phyloP scores from a whole-genome alignment of 2,888 invertebrate species.

The Smittia sp. region DNA sequence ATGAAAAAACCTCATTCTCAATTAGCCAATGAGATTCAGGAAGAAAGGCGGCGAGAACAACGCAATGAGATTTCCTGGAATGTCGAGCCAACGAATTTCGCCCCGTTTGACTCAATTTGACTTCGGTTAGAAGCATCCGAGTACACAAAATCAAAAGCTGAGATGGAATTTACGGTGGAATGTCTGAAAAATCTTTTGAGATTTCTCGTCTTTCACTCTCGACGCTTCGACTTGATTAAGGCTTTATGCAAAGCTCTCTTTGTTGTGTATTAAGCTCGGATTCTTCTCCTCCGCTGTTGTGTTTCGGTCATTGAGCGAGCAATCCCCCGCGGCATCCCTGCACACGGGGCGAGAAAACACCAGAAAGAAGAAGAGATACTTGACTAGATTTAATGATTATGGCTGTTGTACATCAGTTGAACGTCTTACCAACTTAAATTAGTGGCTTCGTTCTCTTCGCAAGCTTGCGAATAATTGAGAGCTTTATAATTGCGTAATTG shows the following conservation, averaged over 20 bases:
- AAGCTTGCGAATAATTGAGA: not conserved
- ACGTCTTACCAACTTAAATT: conserved; percentile 15
- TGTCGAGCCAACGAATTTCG: not conserved
- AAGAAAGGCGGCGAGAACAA: not conserved
- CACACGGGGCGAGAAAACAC: not conserved
- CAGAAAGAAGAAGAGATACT: not conserved
- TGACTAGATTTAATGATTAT: not conserved
- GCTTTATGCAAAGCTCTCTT: conserved; percentile 10
- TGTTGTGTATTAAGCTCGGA: not conserved
- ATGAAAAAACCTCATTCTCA: conserved; percentile 28
- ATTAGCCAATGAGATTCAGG: conserved; percentile 22
- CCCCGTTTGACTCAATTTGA: too few species aligned
- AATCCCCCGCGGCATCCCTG: not conserved
- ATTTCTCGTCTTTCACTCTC: not conserved
- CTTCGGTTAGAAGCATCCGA: not conserved
- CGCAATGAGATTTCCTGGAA: not conserved
- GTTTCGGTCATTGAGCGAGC: not conserved
- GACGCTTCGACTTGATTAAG: not conserved
- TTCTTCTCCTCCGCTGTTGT: not conserved
- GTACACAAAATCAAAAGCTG: not conserved
- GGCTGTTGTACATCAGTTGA: not conserved
- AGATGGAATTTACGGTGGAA: not conserved
- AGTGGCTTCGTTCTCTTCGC: not conserved
- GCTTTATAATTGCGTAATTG: conserved; percentile 13
- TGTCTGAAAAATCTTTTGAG: not conserved